These are phyloP conservation scores for Drosophila eohydei DNA, from an alignment of 2,888 invertebrate genomes.

Conservation along the genomic window DNA sequence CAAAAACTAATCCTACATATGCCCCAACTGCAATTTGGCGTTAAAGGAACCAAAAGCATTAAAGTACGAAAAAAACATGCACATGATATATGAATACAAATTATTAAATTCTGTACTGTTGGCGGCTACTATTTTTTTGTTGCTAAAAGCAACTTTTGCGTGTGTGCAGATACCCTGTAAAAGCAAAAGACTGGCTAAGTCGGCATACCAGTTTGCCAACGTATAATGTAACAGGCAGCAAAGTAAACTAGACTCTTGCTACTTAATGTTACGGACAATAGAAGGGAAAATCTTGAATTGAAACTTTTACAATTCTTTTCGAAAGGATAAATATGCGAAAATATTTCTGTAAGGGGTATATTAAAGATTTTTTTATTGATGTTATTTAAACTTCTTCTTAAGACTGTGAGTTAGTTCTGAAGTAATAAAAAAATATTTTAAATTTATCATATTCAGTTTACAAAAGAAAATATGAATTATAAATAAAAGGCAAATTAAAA, in stretches of 20 bases:
- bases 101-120: slow-evolving; percentile 53
- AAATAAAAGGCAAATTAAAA: too few species aligned
- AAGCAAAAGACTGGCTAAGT: not conserved
- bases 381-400: too few species aligned
- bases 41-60: too few species aligned
- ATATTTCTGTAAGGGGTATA: too few species aligned
- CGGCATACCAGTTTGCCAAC: not conserved
- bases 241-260: too few species aligned
- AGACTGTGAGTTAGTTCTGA: too few species aligned
- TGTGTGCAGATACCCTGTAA: slow-evolving; percentile 26
- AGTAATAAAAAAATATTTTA: not conserved
- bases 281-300: not conserved
- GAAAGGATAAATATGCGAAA: too few species aligned
- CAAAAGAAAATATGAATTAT: too few species aligned
- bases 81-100: slow-evolving; percentile 31
- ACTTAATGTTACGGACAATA: not conserved
- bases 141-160: slow-evolving; percentile 24
- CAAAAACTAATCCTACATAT: slow-evolving; percentile 32
- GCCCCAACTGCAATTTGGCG: too few species aligned
- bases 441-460: not conserved
- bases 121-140: slow-evolving; percentile 35
- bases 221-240: not conserved
- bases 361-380: too few species aligned
- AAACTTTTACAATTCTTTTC: too few species aligned
- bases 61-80: not conserved